Percentiles rank a stretch among this genome's conserved stretches.
phyloP scores from a whole-genome alignment of 2,113 vertebrate species.

The Chunga burmeisteri region DNA sequence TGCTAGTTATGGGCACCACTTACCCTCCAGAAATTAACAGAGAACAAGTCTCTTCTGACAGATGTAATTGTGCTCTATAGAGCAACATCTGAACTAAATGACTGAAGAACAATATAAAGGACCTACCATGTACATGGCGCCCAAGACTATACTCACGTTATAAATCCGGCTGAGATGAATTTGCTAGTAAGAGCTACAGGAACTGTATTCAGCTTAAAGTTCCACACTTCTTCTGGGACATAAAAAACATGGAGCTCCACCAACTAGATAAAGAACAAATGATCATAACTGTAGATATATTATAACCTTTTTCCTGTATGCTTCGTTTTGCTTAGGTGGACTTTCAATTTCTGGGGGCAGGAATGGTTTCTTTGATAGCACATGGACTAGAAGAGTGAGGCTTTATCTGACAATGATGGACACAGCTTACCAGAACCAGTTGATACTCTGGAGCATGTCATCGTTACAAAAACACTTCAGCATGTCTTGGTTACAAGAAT shows the following conservation, averaged over 20 bases:
- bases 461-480: background rate
- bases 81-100: background rate
- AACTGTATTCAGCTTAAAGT: constrained; percentile 87
- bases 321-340: background rate
- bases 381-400: background rate
- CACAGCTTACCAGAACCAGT: background rate
- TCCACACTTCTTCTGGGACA: constrained; percentile 89
- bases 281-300: background rate
- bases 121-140: background rate
- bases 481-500: background rate
- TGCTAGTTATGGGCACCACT: background rate
- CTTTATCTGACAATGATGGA: background rate
- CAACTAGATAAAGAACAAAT: constrained; percentile 75
- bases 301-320: background rate
- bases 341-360: background rate
- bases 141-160: constrained; percentile 78
- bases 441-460: background rate
- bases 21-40: background rate
- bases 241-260: constrained; percentile 90
- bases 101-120: background rate
- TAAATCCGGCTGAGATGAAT: constrained; percentile 90
- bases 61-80: background rate
- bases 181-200: constrained; percentile 79
- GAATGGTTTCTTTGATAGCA: background rate
- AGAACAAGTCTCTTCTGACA: background rate